These are phyloP conservation scores for Digitonthophagus gazella DNA, from an alignment of 2,888 invertebrate species.

Conservation along the genomic window DNA sequence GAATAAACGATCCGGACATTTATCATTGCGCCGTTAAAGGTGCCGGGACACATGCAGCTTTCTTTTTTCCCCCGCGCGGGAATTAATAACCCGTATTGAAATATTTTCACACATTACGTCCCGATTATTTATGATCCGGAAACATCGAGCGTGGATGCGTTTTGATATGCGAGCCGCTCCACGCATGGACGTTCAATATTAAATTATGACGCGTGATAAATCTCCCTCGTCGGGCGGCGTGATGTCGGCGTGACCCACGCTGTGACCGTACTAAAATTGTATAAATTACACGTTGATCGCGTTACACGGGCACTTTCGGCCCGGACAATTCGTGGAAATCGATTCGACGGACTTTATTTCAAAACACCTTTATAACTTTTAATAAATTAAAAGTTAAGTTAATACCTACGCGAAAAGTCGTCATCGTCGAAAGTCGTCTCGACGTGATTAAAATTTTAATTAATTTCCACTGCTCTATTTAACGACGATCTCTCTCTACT, in stretches of 20 bases:
- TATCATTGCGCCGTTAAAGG: neutral
- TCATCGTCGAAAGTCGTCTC: neutral
- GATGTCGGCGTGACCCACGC: constrained; percentile 19
- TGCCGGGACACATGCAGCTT: neutral
- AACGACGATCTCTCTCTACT: neutral
- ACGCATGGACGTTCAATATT: constrained; percentile 23
- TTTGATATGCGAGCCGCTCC: constrained; percentile 9
- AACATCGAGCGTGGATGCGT: constrained; percentile 12
- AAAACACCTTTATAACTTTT: neutral
- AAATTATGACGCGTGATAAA: constrained; percentile 26
- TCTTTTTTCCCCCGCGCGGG: neutral
- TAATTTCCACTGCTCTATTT: neutral
- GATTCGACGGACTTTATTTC: too few relatives aligned
- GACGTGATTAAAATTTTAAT: neutral
- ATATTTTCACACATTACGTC: constrained; percentile 17
- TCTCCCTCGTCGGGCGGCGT: constrained; percentile 15
- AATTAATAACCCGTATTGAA: constrained; percentile 1
- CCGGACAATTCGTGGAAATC: neutral
- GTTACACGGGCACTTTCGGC: constrained; percentile 15
- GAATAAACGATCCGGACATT: neutral
- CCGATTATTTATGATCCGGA: constrained; percentile 17
- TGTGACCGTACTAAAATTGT: constrained; percentile 23
- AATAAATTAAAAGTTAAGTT: neutral
- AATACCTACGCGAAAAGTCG: too few relatives aligned
- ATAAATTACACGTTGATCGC: constrained; percentile 22